Evolutionary conservation across 2,797 vertebrate species (phyloP).

Genomic region (Sebastes aleutianus): DNA sequence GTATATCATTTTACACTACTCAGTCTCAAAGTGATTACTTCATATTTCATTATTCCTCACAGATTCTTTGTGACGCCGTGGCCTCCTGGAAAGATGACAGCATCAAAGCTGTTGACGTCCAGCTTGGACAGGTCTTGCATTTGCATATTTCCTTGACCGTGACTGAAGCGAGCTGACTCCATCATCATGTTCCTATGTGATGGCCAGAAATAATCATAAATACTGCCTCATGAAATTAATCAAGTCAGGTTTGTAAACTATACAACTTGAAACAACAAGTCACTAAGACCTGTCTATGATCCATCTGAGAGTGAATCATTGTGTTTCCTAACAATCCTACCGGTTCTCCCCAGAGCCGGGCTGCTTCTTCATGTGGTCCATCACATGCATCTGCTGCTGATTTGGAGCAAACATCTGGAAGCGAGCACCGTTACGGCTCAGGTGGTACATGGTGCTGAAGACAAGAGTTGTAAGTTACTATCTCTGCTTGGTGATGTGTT

Average conservation of each 20-base stretch:
- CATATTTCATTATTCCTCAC: conserved; percentile 59
- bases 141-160: conserved; percentile 74
- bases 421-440: conserved; percentile 80
- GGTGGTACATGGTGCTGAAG: conserved; percentile 82
- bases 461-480: conserved; percentile 30
- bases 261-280: not conserved
- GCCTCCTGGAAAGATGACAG: conserved; percentile 81
- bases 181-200: conserved; percentile 79
- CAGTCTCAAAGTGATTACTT: not conserved
- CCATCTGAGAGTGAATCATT: not conserved
- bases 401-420: conserved; percentile 84
- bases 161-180: conserved; percentile 80
- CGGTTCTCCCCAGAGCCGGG: conserved; percentile 77
- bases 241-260: not conserved
- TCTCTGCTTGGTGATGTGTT: not conserved
- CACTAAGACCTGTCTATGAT: not conserved
- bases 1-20: not conserved
- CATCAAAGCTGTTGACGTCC: conserved; percentile 79
- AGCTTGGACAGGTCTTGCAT: conserved; percentile 80
- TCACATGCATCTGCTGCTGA: conserved; percentile 82
- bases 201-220: conserved; percentile 51
- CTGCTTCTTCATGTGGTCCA: conserved; percentile 79
- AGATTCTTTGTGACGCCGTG: conserved; percentile 80
- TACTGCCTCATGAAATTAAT: conserved; percentile 35
- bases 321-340: conserved; percentile 44